Base-by-base conservation (phyloP, 1,140 invertebrate genomes). In the Atta texana region DNA sequence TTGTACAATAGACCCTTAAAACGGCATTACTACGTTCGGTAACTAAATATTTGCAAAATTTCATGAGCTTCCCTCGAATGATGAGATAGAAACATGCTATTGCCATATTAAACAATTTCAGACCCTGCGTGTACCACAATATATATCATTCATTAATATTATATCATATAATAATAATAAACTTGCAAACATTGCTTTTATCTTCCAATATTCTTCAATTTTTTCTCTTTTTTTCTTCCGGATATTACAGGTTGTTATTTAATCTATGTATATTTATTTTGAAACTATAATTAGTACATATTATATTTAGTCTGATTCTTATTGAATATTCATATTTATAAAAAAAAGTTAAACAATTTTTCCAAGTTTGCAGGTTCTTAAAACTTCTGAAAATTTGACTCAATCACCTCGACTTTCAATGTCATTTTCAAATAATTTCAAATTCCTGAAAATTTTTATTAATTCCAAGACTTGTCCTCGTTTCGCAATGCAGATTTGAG, bases 1-100 rank as follows among this genome's bases (percentile, higher is more conserved):
- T 5, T 51, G 16, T 14, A 84, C 80, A 84, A 84, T 74, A 44
- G 8, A 84, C 18, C 53, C 72, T 84, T 74, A 63, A 84, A 74
- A 34, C 55, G 24, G 18, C 39, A 75, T 61, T 57, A 69, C 31
- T 53, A 8, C 21, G 18, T 55, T 59, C 68, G 68, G 31, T 74
- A 84, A 74, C 55, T 84, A 51, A 18, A 82, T n/a, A 55, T 59
- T 44, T 49, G 28, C 10, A 49, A 49, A 74, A 74, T 61, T 82
- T 74, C 18, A 82, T 44, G 53, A 14, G 18, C 21, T 72, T 74
- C 49, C 39, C 16, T 44, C 24, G 21, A 59, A 55, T 12, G 68
- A 59, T 24, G 24, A 44, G 39, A n/a, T 44, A 64, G 39, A 3
- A 28, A 59, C 78, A 53, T 8, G 44, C 28, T 71, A 44, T 39